Conservation (phyloP, 1,140 invertebrate species). For the Venustaconcha ellipsiformis region DNA sequence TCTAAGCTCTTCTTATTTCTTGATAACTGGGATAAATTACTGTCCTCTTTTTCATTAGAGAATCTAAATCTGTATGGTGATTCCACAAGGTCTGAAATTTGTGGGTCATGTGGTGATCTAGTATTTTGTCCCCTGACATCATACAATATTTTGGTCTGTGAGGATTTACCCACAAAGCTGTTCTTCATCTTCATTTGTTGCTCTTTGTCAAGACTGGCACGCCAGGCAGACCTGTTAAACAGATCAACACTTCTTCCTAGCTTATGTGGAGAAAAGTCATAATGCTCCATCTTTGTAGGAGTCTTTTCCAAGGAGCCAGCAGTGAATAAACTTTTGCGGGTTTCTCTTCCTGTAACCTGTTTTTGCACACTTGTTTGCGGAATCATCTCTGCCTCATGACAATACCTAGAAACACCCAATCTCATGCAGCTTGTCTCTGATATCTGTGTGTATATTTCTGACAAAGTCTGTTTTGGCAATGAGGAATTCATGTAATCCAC, state of each 20-base stretch:
- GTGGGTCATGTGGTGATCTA: neutral
- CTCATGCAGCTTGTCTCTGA: neutral
- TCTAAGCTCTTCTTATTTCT: too few species aligned
- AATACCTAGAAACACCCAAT: neutral
- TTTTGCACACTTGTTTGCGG: neutral
- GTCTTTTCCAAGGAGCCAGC: conserved; percentile 1
- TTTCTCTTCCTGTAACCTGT: conserved; percentile 9
- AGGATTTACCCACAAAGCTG: too few species aligned
- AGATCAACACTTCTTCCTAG: conserved; percentile 42
- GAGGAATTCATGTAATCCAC: neutral
- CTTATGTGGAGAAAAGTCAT: conserved; percentile 33
- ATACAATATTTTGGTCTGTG: too few species aligned
- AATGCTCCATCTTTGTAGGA: neutral
- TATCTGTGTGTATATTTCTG: neutral
- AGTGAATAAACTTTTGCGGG: conserved; percentile 7
- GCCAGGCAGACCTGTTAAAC: conserved; percentile 28
- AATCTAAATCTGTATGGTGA: conserved; percentile 39
- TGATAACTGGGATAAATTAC: too few species aligned
- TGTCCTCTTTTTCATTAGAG: too few species aligned
- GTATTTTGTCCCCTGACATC: too few species aligned
- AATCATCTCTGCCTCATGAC: neutral
- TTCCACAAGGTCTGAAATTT: conserved; percentile 26
- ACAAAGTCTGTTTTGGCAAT: neutral
- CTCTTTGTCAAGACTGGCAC: conserved; percentile 30
- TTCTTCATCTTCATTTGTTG: conserved; percentile 5